phyloP scores from a whole-genome alignment of 2,797 vertebrate genomes.

The Psittacula derbiana region DNA sequence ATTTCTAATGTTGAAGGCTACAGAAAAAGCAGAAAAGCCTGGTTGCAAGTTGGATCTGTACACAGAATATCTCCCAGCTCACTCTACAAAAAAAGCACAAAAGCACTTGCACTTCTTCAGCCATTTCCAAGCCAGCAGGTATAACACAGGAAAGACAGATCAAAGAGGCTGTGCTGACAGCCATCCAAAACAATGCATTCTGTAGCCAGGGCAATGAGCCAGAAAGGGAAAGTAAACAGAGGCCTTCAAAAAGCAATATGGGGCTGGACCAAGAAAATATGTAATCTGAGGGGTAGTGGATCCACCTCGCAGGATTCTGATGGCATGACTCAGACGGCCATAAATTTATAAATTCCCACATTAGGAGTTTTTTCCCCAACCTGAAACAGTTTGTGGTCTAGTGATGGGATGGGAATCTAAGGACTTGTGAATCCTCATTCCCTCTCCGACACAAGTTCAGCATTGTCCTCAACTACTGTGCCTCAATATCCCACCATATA shows the following conservation, averaged over 20 bases:
- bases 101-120: constrained; percentile 5
- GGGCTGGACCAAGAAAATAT: constrained; percentile 1
- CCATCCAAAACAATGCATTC: constrained; percentile 31
- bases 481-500: not conserved
- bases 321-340: not conserved
- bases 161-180: constrained; percentile 2
- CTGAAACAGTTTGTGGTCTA: not conserved
- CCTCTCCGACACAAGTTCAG: not conserved
- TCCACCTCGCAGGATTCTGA: not conserved
- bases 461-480: not conserved
- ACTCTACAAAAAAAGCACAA: not conserved
- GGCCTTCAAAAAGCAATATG: constrained; percentile 4
- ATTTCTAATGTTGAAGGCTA: not conserved
- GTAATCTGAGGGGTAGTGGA: not conserved
- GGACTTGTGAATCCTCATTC: not conserved
- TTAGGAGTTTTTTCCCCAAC: not conserved
- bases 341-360: not conserved
- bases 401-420: not conserved
- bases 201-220: constrained; percentile 1
- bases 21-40: not conserved
- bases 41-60: not conserved
- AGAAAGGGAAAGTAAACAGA: constrained; percentile 28
- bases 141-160: constrained; percentile 14
- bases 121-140: constrained; percentile 38
- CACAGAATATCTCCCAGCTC: not conserved